phyloP scores from a whole-genome alignment of 2,888 invertebrate genomes.

The Agrilus biguttatus region DNA sequence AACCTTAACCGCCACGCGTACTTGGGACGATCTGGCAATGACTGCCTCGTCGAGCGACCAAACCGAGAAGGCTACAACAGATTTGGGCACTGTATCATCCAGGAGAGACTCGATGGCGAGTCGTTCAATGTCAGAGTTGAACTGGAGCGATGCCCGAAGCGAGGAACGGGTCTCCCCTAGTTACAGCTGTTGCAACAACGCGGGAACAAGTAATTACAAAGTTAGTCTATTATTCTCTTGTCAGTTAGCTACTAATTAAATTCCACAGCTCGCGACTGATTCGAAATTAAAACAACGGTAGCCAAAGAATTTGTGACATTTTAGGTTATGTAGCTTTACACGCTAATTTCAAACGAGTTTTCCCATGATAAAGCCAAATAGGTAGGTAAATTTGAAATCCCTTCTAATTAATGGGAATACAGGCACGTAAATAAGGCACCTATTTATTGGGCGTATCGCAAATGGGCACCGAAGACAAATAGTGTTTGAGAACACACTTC shows the following conservation, averaged over 20 bases:
- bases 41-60: not conserved
- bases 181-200: not conserved
- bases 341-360: too few relatives aligned
- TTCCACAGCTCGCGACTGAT: not conserved
- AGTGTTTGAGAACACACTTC: too few relatives aligned
- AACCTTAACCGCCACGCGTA: conserved; percentile 36
- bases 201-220: not conserved
- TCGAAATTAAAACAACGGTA: too few relatives aligned
- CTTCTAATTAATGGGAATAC: too few relatives aligned
- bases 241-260: not conserved
- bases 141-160: conserved; percentile 15
- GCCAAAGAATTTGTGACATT: too few relatives aligned
- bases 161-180: conserved; percentile 7
- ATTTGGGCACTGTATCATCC: conserved; percentile 14
- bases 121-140: conserved; percentile 18
- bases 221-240: not conserved
- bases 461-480: too few relatives aligned
- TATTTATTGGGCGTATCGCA: too few relatives aligned
- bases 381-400: too few relatives aligned
- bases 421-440: too few relatives aligned
- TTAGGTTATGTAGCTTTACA: too few relatives aligned
- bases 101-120: conserved; percentile 25
- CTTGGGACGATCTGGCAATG: conserved; percentile 30
- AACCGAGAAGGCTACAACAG: conserved; percentile 3
- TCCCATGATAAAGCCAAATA: too few relatives aligned